Evolutionary conservation across 2,888 invertebrate species (phyloP).

Genomic region (Apomyelois bistriatella): DNA sequence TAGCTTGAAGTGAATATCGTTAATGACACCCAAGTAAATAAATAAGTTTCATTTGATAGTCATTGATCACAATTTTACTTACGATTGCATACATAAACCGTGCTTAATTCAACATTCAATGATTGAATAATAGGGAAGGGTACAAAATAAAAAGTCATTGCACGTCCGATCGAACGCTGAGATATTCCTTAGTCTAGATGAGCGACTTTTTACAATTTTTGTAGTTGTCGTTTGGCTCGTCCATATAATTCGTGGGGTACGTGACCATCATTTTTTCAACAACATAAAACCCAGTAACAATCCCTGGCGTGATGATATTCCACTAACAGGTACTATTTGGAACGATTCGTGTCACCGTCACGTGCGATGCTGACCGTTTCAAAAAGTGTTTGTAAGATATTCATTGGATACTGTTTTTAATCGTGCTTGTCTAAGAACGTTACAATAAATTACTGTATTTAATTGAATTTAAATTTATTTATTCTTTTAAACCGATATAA

Average conservation of each 20-base stretch:
- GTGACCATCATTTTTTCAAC: constrained; percentile 62
- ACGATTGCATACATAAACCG: constrained; percentile 42
- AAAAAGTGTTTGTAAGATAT: constrained; percentile 5
- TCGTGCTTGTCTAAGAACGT: constrained; percentile 8
- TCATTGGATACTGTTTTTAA: neutral
- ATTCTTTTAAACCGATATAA: too few relatives aligned
- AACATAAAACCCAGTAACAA: constrained; percentile 31
- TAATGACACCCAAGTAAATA: neutral
- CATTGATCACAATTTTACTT: constrained; percentile 31
- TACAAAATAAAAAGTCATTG: constrained; percentile 55
- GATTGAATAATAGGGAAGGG: constrained; percentile 55
- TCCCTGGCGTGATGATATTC: constrained; percentile 61
- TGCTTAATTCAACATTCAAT: constrained; percentile 57
- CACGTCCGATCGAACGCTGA: constrained; percentile 42
- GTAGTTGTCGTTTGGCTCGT: constrained; percentile 53
- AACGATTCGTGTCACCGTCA: constrained; percentile 44
- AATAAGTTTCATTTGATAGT: neutral
- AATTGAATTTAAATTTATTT: too few relatives aligned
- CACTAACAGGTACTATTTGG: constrained; percentile 57
- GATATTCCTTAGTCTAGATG: constrained; percentile 57
- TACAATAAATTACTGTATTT: neutral
- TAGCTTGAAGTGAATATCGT: neutral
- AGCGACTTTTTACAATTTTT: constrained; percentile 62
- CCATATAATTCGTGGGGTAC: constrained; percentile 71
- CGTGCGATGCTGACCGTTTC: constrained; percentile 34